These are phyloP conservation scores for Nephrotoma appendiculata DNA, from an alignment of 2,888 invertebrate genomes.

Conservation along the genomic window DNA sequence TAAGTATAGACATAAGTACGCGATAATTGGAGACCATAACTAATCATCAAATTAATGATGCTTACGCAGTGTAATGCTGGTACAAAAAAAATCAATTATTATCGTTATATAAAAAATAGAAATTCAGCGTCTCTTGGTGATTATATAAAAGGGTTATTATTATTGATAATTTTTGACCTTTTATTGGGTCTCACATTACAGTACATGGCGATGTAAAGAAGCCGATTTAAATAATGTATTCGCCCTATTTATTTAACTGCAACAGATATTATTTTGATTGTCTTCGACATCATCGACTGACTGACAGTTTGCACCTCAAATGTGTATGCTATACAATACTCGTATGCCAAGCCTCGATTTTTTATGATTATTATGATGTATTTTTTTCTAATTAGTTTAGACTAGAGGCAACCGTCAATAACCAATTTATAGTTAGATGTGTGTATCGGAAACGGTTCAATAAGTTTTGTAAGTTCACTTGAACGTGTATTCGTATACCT, in stretches of 20 bases:
- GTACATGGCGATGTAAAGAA: not conserved
- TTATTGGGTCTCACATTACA: not conserved
- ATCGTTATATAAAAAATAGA: not conserved
- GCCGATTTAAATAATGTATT: not conserved
- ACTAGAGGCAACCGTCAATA: not conserved
- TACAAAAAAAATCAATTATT: not conserved
- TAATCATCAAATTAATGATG: not conserved
- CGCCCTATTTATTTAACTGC: not conserved
- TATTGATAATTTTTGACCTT: not conserved
- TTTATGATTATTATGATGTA: not conserved
- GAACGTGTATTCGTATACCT: not conserved
- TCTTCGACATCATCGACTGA: not conserved
- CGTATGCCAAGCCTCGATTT: not conserved
- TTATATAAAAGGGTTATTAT: not conserved
- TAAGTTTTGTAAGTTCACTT: not conserved
- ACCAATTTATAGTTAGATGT: not conserved
- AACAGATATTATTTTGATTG: not conserved
- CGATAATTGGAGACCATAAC: not conserved
- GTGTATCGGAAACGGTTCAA: not conserved
- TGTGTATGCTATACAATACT: no score
- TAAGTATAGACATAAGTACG: not conserved
- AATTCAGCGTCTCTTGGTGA: not conserved
- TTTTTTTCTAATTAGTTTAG: not conserved
- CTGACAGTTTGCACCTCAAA: not conserved
- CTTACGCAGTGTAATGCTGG: not conserved